Conservation (phyloP, 2,797 vertebrate species). For the Cetoscarus ocellatus region DNA sequence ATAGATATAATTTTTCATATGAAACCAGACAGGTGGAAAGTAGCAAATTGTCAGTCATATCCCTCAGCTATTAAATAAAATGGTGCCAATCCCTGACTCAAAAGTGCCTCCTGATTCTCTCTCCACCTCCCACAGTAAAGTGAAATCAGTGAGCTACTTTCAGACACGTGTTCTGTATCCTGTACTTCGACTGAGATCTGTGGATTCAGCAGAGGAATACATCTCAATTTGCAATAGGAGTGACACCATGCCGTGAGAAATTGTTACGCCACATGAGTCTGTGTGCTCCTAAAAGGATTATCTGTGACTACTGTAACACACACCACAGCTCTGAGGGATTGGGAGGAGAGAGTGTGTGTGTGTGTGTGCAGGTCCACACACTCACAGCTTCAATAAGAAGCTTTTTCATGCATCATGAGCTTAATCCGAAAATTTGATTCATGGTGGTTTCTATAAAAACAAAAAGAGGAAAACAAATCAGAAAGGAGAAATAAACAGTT, state of each 20-base stretch:
- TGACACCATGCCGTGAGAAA: constrained; percentile 23
- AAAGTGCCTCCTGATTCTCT: background rate
- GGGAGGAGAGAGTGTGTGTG: background rate
- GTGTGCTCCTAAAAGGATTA: constrained; percentile 47
- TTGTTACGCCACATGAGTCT: constrained; percentile 1
- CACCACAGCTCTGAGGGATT: constrained; percentile 12
- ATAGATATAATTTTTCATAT: background rate
- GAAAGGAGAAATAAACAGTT: background rate
- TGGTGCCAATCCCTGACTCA: background rate
- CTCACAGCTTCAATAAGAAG: constrained; percentile 26
- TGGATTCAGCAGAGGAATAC: constrained; percentile 12
- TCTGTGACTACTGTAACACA: constrained; percentile 32
- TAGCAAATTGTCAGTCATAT: background rate
- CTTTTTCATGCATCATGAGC: constrained; percentile 22
- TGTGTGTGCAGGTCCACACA: background rate
- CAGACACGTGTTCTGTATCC: background rate
- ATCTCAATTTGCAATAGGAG: constrained; percentile 24
- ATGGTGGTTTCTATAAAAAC: constrained; percentile 30
- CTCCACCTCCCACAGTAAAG: background rate
- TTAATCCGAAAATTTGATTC: constrained; percentile 31
- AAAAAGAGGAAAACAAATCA: background rate
- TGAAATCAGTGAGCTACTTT: background rate
- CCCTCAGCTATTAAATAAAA: background rate
- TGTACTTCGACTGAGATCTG: background rate
- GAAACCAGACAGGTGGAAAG: background rate